Evolutionary conservation across 2,113 vertebrate genomes (phyloP).

Genomic region (Chaetorhynchus papuensis): DNA sequence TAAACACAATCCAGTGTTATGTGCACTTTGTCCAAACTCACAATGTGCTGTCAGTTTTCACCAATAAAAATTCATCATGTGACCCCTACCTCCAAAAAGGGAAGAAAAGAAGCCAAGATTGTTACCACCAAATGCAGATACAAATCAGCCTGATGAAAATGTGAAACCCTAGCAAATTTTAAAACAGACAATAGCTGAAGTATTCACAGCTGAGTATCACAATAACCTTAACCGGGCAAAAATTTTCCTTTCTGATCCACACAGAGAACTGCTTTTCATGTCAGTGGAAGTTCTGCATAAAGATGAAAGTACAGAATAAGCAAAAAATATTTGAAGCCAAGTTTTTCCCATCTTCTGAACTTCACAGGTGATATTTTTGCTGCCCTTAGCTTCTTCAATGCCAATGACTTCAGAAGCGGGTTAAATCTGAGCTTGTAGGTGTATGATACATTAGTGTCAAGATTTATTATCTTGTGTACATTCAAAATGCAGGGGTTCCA

Average conservation of each 20-base stretch:
- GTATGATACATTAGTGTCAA: background rate
- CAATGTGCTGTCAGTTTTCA: conserved; percentile 24
- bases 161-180: background rate
- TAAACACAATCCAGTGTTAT: background rate
- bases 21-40: conserved; percentile 6
- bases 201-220: background rate
- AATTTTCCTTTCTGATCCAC: background rate
- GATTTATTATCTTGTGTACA: background rate
- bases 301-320: background rate
- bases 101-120: background rate
- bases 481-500: background rate
- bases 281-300: background rate
- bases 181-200: background rate
- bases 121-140: background rate
- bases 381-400: background rate
- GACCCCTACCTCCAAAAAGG: background rate
- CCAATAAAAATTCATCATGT: background rate
- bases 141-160: background rate
- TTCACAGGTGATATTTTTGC: background rate
- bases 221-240: background rate
- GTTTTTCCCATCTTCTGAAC: background rate
- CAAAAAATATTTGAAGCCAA: background rate
- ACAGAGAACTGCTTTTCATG: background rate
- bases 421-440: background rate
- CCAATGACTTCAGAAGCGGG: background rate